A percentile compares a stretch with the other conserved stretches of the same genome.
phyloP scores from a whole-genome alignment of 2,797 vertebrate genomes.

The Eleutherodactylus coqui region DNA sequence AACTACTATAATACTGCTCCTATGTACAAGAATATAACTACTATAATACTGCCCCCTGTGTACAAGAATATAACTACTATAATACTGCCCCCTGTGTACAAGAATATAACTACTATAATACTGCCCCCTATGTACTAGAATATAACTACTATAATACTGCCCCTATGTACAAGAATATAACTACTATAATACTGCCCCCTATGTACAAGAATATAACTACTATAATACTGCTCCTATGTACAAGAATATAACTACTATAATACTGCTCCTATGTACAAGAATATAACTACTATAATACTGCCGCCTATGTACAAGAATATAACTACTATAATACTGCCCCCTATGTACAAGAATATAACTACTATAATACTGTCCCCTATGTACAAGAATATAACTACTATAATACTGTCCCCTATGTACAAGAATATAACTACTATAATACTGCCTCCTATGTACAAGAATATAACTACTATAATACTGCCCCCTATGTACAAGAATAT shows the following conservation, averaged over 20 bases:
- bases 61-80: neutral
- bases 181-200: too few species aligned
- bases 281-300: neutral
- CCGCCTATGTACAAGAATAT: neutral
- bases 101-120: neutral
- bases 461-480: neutral
- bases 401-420: neutral
- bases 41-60: too few species aligned
- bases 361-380: neutral
- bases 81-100: neutral
- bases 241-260: constrained; percentile 1
- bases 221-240: neutral
- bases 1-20: too few species aligned
- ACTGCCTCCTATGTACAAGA: neutral
- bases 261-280: neutral
- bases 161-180: too few species aligned
- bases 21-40: too few species aligned
- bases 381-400: neutral
- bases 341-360: neutral
- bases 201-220: neutral
- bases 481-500: too few species aligned
- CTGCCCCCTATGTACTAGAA: neutral
- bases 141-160: neutral
- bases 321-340: neutral
- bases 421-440: too few species aligned